Base-by-base conservation (phyloP, 2,888 invertebrate genomes). In the Xestia sexstrigata region DNA sequence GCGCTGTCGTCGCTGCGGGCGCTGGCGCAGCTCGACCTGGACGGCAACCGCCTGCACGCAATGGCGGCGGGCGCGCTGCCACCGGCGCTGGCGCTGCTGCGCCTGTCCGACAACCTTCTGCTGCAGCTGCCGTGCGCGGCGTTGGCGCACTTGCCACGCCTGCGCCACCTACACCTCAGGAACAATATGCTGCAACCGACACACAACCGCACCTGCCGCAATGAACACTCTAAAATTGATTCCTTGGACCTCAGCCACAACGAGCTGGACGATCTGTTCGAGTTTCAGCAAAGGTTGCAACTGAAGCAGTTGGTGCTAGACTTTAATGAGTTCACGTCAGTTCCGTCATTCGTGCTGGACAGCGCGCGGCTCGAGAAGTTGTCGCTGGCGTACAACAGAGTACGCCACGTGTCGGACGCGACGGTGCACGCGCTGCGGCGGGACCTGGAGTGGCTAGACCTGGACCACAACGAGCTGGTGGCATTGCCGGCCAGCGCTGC, bases 231-330 rank as follows among this genome's bases (percentile, higher is more conserved):
- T 87, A 97, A 97, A 87, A 91, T 98, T 67, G 98, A 98, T 88
- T 98, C 98, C 83, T 96, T 99, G 30, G 98, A 98, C 92, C 94
- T 99, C 74, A 98, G 98, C 26, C 98, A 98, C 92, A 99, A 98
- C 92, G 97, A 98, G 87, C 97, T 99, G 55, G 97, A 97, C 71
- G 96, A 97, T 71, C 93, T 98, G 77, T 97, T 97, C 58, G 95
- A 97, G 70, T 98, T 98, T 89, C 97, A 97, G 89, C 97, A 97
- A 72, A 97, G 97, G 73, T 97, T 98, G 63, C 97, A 97, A 86
- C 97, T 98, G 58, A 97, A 98, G 78, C 98, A 98, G 76, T 95
- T 99, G 35, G 97, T 98, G 91, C 93, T 98, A 81, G 98, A 98
- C 84, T 97, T 98, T 88, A 99, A 99, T 92, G 98, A 98, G 85